Base-by-base conservation (phyloP, 2,888 invertebrate genomes). In the Choristoneura rosaceana region DNA sequence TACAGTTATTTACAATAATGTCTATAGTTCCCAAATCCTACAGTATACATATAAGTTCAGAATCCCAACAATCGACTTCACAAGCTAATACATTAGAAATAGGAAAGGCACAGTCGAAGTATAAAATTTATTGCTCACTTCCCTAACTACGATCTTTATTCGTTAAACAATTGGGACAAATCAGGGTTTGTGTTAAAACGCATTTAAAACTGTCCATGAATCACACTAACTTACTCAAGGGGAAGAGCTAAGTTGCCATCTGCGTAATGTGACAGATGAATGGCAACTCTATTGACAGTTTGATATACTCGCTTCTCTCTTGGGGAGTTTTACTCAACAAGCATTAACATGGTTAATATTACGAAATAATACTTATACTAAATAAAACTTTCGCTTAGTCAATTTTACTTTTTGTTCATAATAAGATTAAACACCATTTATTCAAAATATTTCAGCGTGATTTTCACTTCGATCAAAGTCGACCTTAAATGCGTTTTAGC, bases 101-200 rank as follows among this genome's bases (percentile, higher is more conserved):
- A 93, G 93, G 91, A 93, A 94, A 94, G 94, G 94, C 94, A 94
- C 94, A 93, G 93, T 94, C 82, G 93, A 94, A 93, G 93, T 93
- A 93, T 93, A 90, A 92, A 93, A 93, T 90, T 93, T 94, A 94
- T 94, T 94, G 94, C 94, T 93, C 93, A 90, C 88, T 88, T 89
- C 87, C 89, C 90, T 94, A 93, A 91, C 91, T 93, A 93, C 71
- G 47, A 33, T 74, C 43, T 50, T 69, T 41, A 60, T 66, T 60
- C 55, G 59, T 66, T 50, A 60, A 58, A 55, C 33, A 58, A n/a
- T 47, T 15, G 61, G 50, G 59, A 38, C 60, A 12, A n/a, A 55
- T 61, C n/a, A 34, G 45, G 55, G 66, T 50, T 52, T 10, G 41
- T 61, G 15, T 43, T 60, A 60, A 66, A 43, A 66, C 52, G 17